Base-by-base conservation (phyloP, 2,797 vertebrate genomes). In the Sebastes taczanowskii region DNA sequence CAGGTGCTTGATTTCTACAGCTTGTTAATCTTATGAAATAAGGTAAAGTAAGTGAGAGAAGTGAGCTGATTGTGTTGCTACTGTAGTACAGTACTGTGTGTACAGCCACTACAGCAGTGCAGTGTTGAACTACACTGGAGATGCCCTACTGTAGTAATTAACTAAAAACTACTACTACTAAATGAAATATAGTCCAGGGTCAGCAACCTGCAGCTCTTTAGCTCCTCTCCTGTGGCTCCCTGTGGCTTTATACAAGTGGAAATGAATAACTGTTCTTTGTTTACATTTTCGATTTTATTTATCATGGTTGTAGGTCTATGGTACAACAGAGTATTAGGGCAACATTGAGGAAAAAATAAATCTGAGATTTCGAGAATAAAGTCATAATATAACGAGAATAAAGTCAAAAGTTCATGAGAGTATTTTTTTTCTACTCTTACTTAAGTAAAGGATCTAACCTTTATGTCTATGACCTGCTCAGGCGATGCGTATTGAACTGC, bases 401-500 rank as follows among this genome's bases (percentile, higher is more conserved):
- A 30, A 30, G 29, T 30, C 29, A 30, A 0, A 30, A 7, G 29
- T 30, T 30, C 1, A 30, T 30, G 6, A 30, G 29, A 30, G 30
- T 18, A 30, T 5, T 5, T 29, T 42, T 42, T n/a, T 32, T 11
- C 29, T 32, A 7, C 11, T 62, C 0, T 22, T 11, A 6, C 60
- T n/a, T 11, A 6, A 59, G 18, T 61, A n/a, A 34, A 35, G 11
- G 20, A 16, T 14, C 38, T 38, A 42, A 63, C 61, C 9, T 0
- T 3, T 0, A 1, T 79, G 81, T 81, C 6, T 66, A n/a, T 35
- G 11, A 49, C 34, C 25, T 2, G 27, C 42, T 14, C 64, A 93
- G 93, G 91, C 7, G 1, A 95, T 95, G 95, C 86, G 42, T 70
- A 60, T 91, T 87, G 92, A 90, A 61, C 81, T 84, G 4, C 77